Evolutionary conservation across 2,888 invertebrate genomes (phyloP), one percentile per base, ranked within the genome.

Genomic region (Drosophila formosana): DNA sequence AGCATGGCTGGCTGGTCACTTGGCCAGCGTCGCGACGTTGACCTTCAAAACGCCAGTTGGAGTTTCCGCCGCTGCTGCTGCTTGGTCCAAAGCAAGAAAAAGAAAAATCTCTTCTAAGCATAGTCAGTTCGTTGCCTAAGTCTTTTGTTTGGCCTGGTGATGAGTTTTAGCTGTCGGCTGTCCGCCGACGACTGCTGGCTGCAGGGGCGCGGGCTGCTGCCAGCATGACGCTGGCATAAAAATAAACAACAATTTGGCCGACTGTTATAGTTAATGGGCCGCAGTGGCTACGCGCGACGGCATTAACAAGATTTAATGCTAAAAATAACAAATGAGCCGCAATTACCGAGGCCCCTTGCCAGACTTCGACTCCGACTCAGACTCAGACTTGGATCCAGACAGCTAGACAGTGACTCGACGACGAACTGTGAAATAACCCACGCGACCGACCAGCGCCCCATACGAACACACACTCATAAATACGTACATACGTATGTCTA

Each of bases 281-380:
- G 58, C 75, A 68, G 43, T 72, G 72, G 77, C 62, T 66, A 65
- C 65, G 69, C 78, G 75, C 78, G 69, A 77, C 72, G 80, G 75
- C 66, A 80, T 74, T 80, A 79, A 80, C 74, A 69, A 83, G 81
- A 68, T 63, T 72, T 73, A 75, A 63, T 64, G 79, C 87, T 89
- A 88, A 84, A 84, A 84, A 84, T 84, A 84, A 84, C 83, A 83
- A 80, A 88, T 83, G 86, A 78, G 88, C 72, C 74, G 78, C 80
- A 88, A 85, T 83, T 83, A 88, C 80, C 80, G 66, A 79, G 70
- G 66, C 61, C 39, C 55, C 50, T 51, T 11, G 23, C 45, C 43
- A 62, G 69, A 60, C 66, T n/a, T 41, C 26, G 53, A 57, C 39
- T 7, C 47, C 34, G 41, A 55, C 47, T 32, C 41, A 43, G 57